These are phyloP conservation scores for Dryas iulia DNA, from an alignment of 1,140 invertebrate species.

Conservation along the genomic window DNA sequence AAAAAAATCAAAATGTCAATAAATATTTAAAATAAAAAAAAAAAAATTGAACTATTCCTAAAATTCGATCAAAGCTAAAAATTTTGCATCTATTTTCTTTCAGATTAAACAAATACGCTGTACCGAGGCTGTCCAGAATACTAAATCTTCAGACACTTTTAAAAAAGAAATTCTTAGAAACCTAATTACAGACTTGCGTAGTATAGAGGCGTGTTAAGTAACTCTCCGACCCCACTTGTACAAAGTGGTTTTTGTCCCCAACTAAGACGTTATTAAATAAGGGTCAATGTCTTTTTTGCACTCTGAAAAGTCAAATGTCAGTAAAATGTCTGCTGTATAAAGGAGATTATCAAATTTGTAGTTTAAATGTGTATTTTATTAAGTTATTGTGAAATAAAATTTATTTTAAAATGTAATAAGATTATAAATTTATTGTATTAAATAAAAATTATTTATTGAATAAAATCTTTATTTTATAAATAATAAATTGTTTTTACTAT, in stretches of 20 bases:
- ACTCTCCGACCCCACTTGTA: slow-evolving; percentile 20
- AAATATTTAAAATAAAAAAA: no score
- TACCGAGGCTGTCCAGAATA: background rate
- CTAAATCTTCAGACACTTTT: background rate
- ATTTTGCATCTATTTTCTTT: background rate
- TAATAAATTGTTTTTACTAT: no score
- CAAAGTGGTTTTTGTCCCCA: slow-evolving; percentile 19
- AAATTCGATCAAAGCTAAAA: no score
- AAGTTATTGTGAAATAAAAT: no score
- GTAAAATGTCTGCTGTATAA: background rate
- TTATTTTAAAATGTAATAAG: background rate
- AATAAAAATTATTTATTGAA: no score
- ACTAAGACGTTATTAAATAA: slow-evolving; percentile 18
- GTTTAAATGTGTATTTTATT: background rate
- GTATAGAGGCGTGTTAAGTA: slow-evolving; percentile 16
- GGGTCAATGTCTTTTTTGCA: slow-evolving; percentile 14
- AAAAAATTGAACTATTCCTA: no score
- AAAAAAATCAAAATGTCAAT: no score
- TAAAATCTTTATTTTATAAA: no score
- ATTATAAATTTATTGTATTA: no score
- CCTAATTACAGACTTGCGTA: slow-evolving; percentile 12
- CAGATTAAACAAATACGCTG: background rate
- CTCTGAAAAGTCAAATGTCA: slow-evolving; percentile 10
- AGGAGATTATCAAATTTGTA: background rate
- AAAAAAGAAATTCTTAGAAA: slow-evolving; percentile 15